A percentile compares a stretch with the other conserved stretches of the same genome.
Evolutionary conservation across 1,140 invertebrate species (phyloP).

Genomic region (Holcopasites calliopsidis): DNA sequence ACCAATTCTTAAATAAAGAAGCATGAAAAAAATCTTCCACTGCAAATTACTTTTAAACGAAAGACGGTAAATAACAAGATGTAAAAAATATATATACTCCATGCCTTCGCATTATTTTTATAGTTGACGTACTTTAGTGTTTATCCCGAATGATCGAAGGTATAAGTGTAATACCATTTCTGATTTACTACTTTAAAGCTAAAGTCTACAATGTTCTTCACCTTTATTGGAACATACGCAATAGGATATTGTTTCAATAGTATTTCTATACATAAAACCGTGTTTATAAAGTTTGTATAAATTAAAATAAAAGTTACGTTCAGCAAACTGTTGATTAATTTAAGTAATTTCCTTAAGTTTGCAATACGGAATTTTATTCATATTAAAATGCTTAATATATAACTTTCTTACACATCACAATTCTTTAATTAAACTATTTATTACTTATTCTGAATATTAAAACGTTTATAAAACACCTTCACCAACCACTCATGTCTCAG

Average conservation of each 20-base stretch:
- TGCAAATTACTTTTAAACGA: constrained; percentile 18
- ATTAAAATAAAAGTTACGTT: constrained; percentile 39
- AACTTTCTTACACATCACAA: constrained; percentile 4
- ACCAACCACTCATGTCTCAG: not conserved
- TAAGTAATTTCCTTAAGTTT: not conserved
- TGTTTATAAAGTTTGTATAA: constrained; percentile 26
- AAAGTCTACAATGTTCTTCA: not conserved
- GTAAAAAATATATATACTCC: not conserved
- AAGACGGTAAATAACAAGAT: not conserved
- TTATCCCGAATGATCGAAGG: constrained; percentile 2
- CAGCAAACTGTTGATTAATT: not conserved
- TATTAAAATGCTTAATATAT: constrained; percentile 9
- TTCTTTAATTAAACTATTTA: not conserved
- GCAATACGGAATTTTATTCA: too few relatives aligned
- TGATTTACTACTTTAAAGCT: not conserved
- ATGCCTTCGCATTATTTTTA: constrained; percentile 15
- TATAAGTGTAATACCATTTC: not conserved
- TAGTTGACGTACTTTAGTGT: constrained; percentile 9
- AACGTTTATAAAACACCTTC: not conserved
- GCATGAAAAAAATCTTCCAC: constrained; percentile 52
- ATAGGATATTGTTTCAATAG: not conserved
- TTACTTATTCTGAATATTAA: not conserved
- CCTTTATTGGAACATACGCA: not conserved
- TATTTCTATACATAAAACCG: not conserved
- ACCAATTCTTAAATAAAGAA: not conserved